Evolutionary conservation across 2,888 invertebrate genomes (phyloP), one percentile per base, ranked within the genome.

Genomic region (Synergus japonicus): DNA sequence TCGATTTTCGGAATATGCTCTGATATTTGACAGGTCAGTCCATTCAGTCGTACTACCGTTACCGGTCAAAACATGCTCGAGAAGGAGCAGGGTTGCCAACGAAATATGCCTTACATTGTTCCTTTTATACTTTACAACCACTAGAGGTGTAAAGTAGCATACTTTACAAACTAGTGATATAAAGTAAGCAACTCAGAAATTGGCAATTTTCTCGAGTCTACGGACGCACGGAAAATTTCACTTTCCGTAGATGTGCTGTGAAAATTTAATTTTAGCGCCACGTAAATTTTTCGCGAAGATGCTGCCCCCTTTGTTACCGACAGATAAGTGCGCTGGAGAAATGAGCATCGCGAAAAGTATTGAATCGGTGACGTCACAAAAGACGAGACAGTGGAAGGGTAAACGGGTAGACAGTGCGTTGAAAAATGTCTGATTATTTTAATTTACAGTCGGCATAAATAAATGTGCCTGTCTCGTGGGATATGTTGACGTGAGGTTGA

Each of bases 331-430:
- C 73, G 78, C 66, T 76, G 79, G 81, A 79, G 79, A 78, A 76
- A 78, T 79, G 79, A 82, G 81, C 85, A 85, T 85, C 78, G 86
- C 85, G 89, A 91, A 91, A 91, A 92, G 91, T 92, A 92, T 92
- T 92, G 92, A 92, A 91, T 92, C 91, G 88, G 85, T 91, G 92
- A 92, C 92, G 91, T 91, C 91, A 92, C 91, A 91, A 91, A 92
- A 91, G 91, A 90, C 87, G 87, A 85, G 86, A 88, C 85, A 84
- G 89, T 88, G 88, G 89, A 85, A 89, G 88, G 90, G 89, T 87
- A 87, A 87, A 87, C 84, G 83, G 85, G 44, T 83, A 81, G 87
- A 86, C 81, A 73, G 85, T 76, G 82, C 83, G 89, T 89, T 88
- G 88, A 90, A 90, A 90, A 90, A 91, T 91, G 90, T 90, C 88